Percentiles rank a stretch among this genome's conserved stretches.
Evolutionary conservation across 2,113 vertebrate species (phyloP).

Genomic region (Phylloscopus trochilus): DNA sequence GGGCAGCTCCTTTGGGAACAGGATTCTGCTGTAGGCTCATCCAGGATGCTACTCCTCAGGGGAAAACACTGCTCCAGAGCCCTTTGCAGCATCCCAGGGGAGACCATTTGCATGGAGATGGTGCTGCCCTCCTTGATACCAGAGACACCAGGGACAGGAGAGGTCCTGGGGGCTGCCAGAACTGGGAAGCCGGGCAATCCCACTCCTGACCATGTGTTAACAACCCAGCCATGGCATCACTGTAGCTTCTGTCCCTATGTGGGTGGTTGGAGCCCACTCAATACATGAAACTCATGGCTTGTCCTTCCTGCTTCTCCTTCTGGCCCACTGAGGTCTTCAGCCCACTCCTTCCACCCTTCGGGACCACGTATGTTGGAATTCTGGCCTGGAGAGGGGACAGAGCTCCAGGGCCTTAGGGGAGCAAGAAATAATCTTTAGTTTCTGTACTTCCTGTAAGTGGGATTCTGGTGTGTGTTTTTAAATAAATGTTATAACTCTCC

Average conservation of each 20-base stretch:
- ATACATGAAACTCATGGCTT: fast-evolving
- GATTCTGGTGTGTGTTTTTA: background rate
- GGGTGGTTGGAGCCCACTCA: background rate
- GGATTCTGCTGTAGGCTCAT: background rate
- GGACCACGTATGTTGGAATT: background rate
- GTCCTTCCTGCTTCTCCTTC: background rate
- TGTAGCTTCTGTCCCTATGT: background rate
- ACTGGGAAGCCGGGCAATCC: background rate
- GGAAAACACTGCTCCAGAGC: background rate
- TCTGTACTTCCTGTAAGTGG: background rate
- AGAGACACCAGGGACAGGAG: background rate
- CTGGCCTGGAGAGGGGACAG: background rate
- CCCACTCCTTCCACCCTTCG: background rate
- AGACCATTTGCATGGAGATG: background rate
- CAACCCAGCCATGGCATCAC: background rate
- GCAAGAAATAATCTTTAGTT: background rate
- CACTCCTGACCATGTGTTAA: background rate
- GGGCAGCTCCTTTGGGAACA: background rate
- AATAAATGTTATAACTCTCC: background rate
- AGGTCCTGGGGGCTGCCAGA: background rate
- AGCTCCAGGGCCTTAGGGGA: background rate
- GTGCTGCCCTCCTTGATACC: background rate
- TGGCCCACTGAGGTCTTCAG: background rate
- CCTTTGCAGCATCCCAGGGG: background rate
- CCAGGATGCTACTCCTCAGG: background rate